Evolutionary conservation across 1,140 invertebrate species (phyloP), one percentile per base, ranked within the genome.

Genomic region (Battus philenor): DNA sequence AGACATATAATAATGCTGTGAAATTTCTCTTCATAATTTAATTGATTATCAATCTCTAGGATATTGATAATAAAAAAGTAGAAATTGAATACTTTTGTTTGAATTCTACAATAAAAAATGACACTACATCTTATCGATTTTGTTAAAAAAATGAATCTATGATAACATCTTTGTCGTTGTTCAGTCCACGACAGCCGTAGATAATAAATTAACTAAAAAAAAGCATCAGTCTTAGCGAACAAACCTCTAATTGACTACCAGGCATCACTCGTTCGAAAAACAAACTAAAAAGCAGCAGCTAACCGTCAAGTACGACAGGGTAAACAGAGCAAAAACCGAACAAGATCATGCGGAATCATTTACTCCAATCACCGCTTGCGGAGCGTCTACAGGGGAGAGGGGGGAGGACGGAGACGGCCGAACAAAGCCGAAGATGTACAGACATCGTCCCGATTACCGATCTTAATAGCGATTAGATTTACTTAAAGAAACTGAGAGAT

Each of bases 291-390:
- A 41, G 24, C 7, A 20, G 41, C 44, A 57, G 50, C 46, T 36
- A 46, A 59, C 52, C 56, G 54, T 66, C 64, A 71, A 64, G 50
- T 43, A 47, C 60, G 73, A 61, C 68, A 67, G 47, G 22, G 66
- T 76, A 74, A 76, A 74, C 68, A 70, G 70, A 76, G 64, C 67
- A 79, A 82, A 77, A 79, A 75, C 63, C 50, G 71, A 78, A 74
- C 73, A 66, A 71, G 66, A 77, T 71, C 72, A 78, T 71, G 69
- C 61, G 68, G 73, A 76, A 73, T 73, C 75, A 70, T 71, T 79
- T 77, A 78, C 75, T 69, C 65, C 70, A 75, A 75, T 73, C 68
- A 64, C 55, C 47, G 61, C 46, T 41, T 27, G 9, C 9, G n/a
- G 12, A 11, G n/a, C 9, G 29, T 10, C 6, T 4, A n/a, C 5